Percentiles rank a stretch among this genome's conserved stretches.
These are phyloP conservation scores for Acanthisitta chloris DNA, from an alignment of 2,113 vertebrate genomes.

Conservation along the genomic window DNA sequence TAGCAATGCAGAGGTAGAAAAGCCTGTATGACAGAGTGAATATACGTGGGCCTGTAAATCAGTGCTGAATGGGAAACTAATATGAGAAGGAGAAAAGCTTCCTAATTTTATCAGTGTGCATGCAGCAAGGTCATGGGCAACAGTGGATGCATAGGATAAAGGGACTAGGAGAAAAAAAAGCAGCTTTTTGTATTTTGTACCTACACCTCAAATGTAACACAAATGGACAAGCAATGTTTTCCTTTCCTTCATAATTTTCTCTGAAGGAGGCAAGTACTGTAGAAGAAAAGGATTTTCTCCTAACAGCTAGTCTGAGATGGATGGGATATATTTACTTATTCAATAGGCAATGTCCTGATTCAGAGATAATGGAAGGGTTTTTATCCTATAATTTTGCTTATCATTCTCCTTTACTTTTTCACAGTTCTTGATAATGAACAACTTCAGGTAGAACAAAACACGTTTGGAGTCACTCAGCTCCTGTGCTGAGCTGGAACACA, in stretches of 20 bases:
- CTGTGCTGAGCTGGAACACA: background rate
- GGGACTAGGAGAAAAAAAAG: background rate
- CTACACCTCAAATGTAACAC: background rate
- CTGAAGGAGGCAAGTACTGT: background rate
- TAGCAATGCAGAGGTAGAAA: slow-evolving; percentile 30
- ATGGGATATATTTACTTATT: background rate
- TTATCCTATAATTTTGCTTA: slow-evolving; percentile 5
- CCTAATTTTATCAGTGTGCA: background rate
- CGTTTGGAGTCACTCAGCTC: background rate
- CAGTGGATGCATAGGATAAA: background rate
- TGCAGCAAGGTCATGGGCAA: background rate
- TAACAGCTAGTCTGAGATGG: background rate
- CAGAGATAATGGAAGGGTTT: background rate
- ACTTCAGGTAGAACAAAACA: background rate
- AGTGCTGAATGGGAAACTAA: background rate
- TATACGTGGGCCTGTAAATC: background rate
- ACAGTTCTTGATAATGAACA: background rate
- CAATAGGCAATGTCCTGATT: background rate
- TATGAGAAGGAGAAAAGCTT: background rate
- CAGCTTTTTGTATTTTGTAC: background rate
- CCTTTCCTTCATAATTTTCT: background rate
- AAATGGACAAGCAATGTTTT: background rate
- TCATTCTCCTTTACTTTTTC: background rate
- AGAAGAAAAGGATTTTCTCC: background rate
- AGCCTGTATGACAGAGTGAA: background rate